Percentiles rank a stretch among this genome's conserved stretches.
phyloP scores from a whole-genome alignment of 2,113 vertebrate species.

The Malurus alboscapulatus region DNA sequence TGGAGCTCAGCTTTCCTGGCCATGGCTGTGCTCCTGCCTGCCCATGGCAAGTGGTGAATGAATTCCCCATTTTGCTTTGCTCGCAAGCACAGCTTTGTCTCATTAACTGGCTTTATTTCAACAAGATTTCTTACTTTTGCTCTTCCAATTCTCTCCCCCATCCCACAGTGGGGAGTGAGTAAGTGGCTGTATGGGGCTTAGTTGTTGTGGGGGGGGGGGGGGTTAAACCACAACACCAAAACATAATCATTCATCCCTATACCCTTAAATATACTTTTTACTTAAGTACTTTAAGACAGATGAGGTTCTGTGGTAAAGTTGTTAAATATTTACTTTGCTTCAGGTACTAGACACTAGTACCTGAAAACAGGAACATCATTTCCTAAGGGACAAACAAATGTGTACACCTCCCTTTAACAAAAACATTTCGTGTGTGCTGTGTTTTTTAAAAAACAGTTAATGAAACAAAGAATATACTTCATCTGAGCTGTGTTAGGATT shows the following conservation, averaged over 20 bases:
- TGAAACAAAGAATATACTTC: neutral
- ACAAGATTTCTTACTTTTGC: neutral
- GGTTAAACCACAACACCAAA: neutral
- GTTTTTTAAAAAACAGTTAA: neutral
- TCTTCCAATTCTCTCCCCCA: neutral
- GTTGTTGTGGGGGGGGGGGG: accelerated
- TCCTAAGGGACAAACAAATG: neutral
- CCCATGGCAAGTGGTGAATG: neutral
- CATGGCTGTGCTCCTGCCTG: neutral
- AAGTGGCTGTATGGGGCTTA: neutral
- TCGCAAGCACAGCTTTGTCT: neutral
- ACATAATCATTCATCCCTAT: neutral
- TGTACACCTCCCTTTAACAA: neutral
- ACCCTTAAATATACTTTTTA: neutral
- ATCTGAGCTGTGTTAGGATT: neutral
- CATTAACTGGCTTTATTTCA: neutral
- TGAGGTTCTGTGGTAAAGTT: neutral
- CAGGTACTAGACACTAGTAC: neutral
- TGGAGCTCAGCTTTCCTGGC: neutral
- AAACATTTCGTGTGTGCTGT: neutral
- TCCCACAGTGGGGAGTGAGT: accelerated
- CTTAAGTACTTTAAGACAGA: neutral
- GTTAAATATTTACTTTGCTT: neutral
- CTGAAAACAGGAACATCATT: neutral
- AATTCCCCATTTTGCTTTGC: neutral